Conservation (phyloP, 2,797 vertebrate genomes). For the Rhinophrynus dorsalis region DNA sequence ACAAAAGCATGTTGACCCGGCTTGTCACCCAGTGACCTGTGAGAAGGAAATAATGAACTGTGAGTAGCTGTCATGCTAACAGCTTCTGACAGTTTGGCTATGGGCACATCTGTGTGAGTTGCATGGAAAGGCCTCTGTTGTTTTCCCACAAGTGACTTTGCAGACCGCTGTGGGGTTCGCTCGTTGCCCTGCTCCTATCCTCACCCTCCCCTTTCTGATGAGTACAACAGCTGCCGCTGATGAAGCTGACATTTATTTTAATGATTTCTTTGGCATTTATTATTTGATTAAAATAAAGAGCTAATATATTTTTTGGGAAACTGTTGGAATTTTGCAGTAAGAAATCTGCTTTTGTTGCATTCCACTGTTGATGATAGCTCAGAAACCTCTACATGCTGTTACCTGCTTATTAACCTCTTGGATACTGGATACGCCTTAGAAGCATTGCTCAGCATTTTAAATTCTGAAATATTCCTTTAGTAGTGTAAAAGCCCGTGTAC, state of each 20-base stretch:
- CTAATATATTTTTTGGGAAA: conserved; percentile 31
- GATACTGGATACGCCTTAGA: no score
- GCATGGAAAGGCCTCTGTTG: conserved; percentile 82
- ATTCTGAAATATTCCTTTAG: no score
- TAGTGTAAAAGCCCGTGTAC: no score
- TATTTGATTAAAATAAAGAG: conserved; percentile 51
- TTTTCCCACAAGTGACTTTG: conserved; percentile 81
- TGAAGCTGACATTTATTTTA: conserved; percentile 70
- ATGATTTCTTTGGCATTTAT: conserved; percentile 69
- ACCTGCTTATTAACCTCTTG: no score
- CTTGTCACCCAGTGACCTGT: conserved; percentile 98
- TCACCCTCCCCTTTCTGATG: conserved; percentile 58
- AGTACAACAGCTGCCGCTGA: conserved; percentile 75
- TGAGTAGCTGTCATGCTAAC: conserved; percentile 96
- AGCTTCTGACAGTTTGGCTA: conserved; percentile 92
- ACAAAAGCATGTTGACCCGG: conserved; percentile 90
- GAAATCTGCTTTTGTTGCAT: no score
- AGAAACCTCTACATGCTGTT: no score
- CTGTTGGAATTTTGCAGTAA: background rate
- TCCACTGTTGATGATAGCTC: no score
- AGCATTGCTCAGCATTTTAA: no score
- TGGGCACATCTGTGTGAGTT: conserved; percentile 93
- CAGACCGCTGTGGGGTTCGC: conserved; percentile 71
- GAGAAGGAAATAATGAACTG: conserved; percentile 98
- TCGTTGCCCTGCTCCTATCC: conserved; percentile 62